Base-by-base conservation (phyloP, 2,113 vertebrate genomes). In the Lota lota region DNA sequence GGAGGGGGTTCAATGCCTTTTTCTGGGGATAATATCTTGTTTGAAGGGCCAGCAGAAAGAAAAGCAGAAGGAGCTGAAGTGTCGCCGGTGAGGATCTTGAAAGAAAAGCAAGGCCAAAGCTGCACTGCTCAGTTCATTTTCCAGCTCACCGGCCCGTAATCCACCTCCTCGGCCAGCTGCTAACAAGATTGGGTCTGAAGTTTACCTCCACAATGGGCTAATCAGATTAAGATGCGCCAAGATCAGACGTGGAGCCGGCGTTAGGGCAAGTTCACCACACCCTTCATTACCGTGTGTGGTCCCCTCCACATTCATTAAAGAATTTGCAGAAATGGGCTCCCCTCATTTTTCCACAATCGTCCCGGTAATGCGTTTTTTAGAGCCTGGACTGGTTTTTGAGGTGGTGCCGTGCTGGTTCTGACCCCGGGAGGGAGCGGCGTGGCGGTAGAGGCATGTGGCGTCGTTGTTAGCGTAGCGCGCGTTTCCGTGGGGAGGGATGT, bases 111-210 rank as follows among this genome's bases (percentile, higher is more conserved):
- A 96, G 96, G 94, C 96, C 95, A 95, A 97, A 95, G 95, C 94
- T 94, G 93, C 95, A 94, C 95, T 97, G 95, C 95, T 97, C 95
- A 96, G 95, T 97, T 98, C 94, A 98, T 97, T 98, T 98, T 98
- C 97, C 97, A 96, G 93, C 94, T 97, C 96, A 98, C 93, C 96
- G 95, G 94, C 91, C 91, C 92, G 94, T 98, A 98, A 98, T 98
- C 97, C 95, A 98, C 93, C 40, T 47, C 40, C 94, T 94, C 91
- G 93, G 93, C 97, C 97, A 99, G 97, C 97, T 98, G 97, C 97
- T 98, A 99, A 99, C 97, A 99, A 99, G 97, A 98, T 98, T 98
- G 97, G 94, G 95, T 97, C 96, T 98, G 96, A 98, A 98, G 96
- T 99, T 99, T 98, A 98, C 96, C 97, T 96, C 93, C 95, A 98